These are phyloP conservation scores for Archaeoteleia sp. DNA, from an alignment of 2,888 invertebrate species.

Conservation along the genomic window DNA sequence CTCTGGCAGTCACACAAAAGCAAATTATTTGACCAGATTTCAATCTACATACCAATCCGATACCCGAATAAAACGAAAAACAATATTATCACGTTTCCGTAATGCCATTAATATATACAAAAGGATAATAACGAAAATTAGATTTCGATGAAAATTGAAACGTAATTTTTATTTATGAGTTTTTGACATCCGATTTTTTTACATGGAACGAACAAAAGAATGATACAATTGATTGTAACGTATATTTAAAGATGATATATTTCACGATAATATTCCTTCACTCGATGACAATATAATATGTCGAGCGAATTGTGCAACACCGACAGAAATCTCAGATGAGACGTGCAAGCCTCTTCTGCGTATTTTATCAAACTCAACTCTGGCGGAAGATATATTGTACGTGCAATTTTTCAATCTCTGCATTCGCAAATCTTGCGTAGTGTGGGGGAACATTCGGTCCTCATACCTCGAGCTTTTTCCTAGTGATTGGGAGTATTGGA, in stretches of 20 bases:
- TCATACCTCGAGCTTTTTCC: slow-evolving; percentile 3
- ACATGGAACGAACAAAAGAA: too few relatives aligned
- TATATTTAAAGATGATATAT: neutral
- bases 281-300: slow-evolving; percentile 17
- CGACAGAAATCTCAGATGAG: slow-evolving; percentile 15
- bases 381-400: slow-evolving; percentile 20
- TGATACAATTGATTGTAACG: too few relatives aligned
- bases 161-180: too few relatives aligned
- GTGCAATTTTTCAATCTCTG: slow-evolving; percentile 23
- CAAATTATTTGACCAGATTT: slow-evolving; percentile 51
- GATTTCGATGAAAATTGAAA: too few relatives aligned
- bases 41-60: slow-evolving; percentile 33
- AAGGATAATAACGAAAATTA: too few relatives aligned
- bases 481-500: slow-evolving; percentile 7
- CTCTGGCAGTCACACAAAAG: slow-evolving; percentile 57
- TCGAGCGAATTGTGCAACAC: slow-evolving; percentile 16
- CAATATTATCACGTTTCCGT: too few relatives aligned
- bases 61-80: too few relatives aligned
- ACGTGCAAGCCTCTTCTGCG: slow-evolving; percentile 7
- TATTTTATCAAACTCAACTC: slow-evolving; percentile 27
- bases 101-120: too few relatives aligned
- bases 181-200: too few relatives aligned
- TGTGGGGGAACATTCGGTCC: neutral
- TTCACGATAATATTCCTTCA: slow-evolving; percentile 9
- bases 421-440: slow-evolving; percentile 33